phyloP scores from a whole-genome alignment of 2,113 vertebrate genomes.

The Charadrius vociferus region DNA sequence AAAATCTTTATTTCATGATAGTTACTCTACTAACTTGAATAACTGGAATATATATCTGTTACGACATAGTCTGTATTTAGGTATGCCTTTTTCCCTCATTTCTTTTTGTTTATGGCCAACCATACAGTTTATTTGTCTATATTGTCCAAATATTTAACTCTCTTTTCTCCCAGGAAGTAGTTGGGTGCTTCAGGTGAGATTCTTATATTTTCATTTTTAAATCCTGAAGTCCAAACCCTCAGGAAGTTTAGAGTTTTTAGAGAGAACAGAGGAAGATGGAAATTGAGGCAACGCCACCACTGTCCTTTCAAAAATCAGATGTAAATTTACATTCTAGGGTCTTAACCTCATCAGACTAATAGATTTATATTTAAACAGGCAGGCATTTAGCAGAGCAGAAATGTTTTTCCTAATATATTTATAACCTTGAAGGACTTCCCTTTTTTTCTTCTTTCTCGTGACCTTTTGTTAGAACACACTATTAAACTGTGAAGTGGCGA shows the following conservation, averaged over 20 bases:
- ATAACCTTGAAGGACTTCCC: slow-evolving; percentile 25
- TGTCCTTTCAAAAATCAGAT: background rate
- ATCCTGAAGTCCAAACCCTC: background rate
- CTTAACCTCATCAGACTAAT: slow-evolving; percentile 16
- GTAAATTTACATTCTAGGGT: background rate
- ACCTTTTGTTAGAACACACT: slow-evolving; percentile 70
- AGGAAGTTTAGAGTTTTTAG: background rate
- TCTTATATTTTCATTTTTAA: background rate
- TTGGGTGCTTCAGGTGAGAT: background rate
- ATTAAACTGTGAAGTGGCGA: slow-evolving; percentile 62
- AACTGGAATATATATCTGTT: background rate
- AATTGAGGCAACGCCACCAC: background rate
- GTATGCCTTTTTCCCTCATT: background rate
- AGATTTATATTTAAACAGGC: slow-evolving; percentile 31
- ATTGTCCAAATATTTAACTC: background rate
- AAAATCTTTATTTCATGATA: background rate
- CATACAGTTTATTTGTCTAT: background rate
- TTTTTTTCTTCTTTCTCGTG: slow-evolving; percentile 25
- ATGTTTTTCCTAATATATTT: slow-evolving; percentile 3
- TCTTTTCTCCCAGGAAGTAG: background rate
- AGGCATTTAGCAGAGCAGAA: slow-evolving; percentile 41
- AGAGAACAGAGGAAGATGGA: background rate
- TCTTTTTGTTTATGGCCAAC: background rate
- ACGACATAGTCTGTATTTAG: background rate
- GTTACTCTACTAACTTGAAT: background rate